Percentiles rank a stretch among this genome's conserved stretches.
Evolutionary conservation across 2,797 vertebrate species (phyloP).

Genomic region (Darevskia mixta): DNA sequence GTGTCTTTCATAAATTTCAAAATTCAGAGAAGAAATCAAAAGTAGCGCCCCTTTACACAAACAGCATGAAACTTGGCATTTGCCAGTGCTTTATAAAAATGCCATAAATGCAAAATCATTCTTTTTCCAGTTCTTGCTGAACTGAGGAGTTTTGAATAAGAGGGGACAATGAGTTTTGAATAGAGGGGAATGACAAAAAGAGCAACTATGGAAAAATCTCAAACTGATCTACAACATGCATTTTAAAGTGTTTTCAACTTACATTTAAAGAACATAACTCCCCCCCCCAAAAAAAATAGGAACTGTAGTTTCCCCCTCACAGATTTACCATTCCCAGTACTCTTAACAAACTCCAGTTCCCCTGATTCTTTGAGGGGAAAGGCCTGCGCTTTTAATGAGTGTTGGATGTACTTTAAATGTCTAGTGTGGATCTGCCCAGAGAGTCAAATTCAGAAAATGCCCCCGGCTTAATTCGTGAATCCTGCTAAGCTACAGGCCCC

Average conservation of each 20-base stretch:
- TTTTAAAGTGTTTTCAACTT: too few species aligned
- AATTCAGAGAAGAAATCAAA: background rate
- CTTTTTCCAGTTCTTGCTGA: background rate
- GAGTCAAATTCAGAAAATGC: background rate
- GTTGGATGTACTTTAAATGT: too few species aligned
- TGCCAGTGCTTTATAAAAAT: background rate
- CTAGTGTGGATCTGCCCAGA: too few species aligned
- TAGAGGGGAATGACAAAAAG: background rate
- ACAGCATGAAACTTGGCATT: accelerated
- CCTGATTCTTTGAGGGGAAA: too few species aligned
- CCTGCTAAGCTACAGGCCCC: background rate
- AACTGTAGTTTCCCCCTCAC: too few species aligned
- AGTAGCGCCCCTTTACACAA: too few species aligned
- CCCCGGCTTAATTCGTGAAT: background rate
- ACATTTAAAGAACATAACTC: background rate
- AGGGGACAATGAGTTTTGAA: background rate
- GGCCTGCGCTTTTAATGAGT: too few species aligned
- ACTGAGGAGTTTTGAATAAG: too few species aligned
- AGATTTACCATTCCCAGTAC: too few species aligned
- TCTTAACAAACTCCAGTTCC: too few species aligned
- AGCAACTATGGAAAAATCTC: background rate
- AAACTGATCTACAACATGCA: background rate
- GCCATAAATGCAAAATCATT: accelerated
- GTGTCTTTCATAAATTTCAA: background rate
- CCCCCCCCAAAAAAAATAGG: too few species aligned